Evolutionary conservation across 2,888 invertebrate species (phyloP), one percentile per base, ranked within the genome.

Genomic region (Elysia crispata): DNA sequence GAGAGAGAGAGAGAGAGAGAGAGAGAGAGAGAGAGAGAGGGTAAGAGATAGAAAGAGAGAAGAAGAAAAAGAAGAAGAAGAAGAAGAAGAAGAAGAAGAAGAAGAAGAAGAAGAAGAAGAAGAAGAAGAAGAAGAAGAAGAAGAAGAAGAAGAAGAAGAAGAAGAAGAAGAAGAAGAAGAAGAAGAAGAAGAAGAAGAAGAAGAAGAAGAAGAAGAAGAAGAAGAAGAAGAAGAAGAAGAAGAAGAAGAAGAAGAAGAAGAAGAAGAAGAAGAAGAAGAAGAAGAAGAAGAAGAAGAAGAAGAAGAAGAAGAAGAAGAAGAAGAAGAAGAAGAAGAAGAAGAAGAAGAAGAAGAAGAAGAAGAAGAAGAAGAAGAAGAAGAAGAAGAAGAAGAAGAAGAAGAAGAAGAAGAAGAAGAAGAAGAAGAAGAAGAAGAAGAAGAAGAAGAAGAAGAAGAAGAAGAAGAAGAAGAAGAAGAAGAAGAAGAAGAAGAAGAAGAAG

Each of bases 141-240:
- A n/a, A n/a, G n/a, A 79, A 76, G 70, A 83, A 25, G 85, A 74
- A n/a, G 82, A 76, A 6, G 80, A 76, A 15, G 83, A 85, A 23
- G 89, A 86, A 80, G 88, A 85, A 78, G 86, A 83, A 49, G 13
- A n/a, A 28, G 13, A 23, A 33, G 6, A 54, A 50, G 13, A 41
- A 49, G 62, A 1, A 0, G 31, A 23, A 31, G 33, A 57, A 28
- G n/a, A 5, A 72, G 18, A 57, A 23, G 15, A 23, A 20, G 1
- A n/a, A 1, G 1, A 28, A 50, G 54, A n/a, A 25, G 23, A 28
- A 31, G 3, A 30, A 28, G 23, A 5, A 13, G 23, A 1, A 74
- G 13, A 25, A 20, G 20, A 57, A 25, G 25, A 28, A 6, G 20
- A 23, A 74, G 25, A 13, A 20, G n/a, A 25, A 18, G 15, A 28